A percentile compares a stretch with the other conserved stretches of the same genome.
phyloP scores from a whole-genome alignment of 1,140 invertebrate genomes.

The Bacillus rossius region DNA sequence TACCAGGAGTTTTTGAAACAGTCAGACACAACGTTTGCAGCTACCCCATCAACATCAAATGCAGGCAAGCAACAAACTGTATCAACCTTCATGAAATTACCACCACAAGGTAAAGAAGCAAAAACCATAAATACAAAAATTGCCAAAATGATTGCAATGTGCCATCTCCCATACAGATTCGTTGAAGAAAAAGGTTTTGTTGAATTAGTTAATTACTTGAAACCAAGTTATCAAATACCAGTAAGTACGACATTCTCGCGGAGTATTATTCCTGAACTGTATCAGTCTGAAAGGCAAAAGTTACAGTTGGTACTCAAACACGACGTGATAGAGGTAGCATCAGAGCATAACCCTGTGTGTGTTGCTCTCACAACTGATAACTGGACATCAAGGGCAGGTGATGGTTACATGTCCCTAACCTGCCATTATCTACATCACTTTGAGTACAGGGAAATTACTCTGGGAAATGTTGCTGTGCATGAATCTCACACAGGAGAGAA shows the following conservation, averaged over 20 bases:
- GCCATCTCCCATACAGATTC: conserved; percentile 25
- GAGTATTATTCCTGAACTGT: conserved; percentile 22
- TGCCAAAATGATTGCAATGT: conserved; percentile 20
- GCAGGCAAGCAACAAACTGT: too few species aligned
- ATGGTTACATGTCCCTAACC: conserved; percentile 28
- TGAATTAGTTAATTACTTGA: conserved; percentile 18
- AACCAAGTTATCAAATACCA: too few species aligned
- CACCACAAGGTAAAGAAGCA: neutral
- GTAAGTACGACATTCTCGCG: conserved; percentile 18
- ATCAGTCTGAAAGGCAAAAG: conserved; percentile 14
- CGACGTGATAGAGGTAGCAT: conserved; percentile 12
- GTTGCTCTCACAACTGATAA: conserved; percentile 22
- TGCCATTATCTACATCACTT: conserved; percentile 25
- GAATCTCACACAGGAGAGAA: conserved; percentile 16
- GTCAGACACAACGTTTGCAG: too few species aligned
- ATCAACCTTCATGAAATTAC: neutral
- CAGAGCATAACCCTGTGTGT: neutral
- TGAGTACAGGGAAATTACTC: conserved; percentile 17
- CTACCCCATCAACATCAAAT: too few species aligned
- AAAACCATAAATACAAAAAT: conserved; percentile 11
- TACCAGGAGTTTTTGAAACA: too few species aligned
- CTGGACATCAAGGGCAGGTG: conserved; percentile 24
- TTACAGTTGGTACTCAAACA: conserved; percentile 2
- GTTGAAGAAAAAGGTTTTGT: conserved; percentile 25
- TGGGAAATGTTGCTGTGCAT: conserved; percentile 18